These are phyloP conservation scores for Dione vanillae DNA, from an alignment of 2,888 invertebrate genomes.

Conservation along the genomic window DNA sequence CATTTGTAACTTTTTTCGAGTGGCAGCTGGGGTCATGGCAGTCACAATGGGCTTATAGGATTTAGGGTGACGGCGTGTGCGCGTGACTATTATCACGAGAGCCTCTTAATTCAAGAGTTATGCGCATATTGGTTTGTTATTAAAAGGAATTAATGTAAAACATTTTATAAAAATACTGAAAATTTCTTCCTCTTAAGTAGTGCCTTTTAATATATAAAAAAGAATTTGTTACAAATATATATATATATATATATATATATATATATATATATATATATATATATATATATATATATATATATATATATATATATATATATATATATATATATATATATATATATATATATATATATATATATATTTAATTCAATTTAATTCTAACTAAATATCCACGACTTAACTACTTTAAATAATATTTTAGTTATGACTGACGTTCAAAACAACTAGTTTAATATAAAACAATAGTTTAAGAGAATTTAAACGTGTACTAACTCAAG, in stretches of 20 bases:
- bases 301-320: no score
- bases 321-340: no score
- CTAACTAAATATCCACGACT: no score
- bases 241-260: no score
- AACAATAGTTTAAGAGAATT: no score
- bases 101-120: constrained; percentile 63
- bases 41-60: constrained; percentile 73
- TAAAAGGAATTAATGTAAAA: constrained; percentile 54
- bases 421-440: background rate
- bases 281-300: no score
- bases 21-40: constrained; percentile 67
- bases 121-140: constrained; percentile 73
- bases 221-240: background rate
- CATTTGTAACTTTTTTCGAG: constrained; percentile 58
- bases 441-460: background rate
- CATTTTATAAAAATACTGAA: background rate
- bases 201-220: background rate
- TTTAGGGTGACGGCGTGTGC: constrained; percentile 58
- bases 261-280: no score
- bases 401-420: background rate
- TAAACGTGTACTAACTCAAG: background rate
- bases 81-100: constrained; percentile 74
- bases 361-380: no score
- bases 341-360: no score
- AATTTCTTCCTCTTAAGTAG: background rate